Evolutionary conservation across 2,797 vertebrate species (phyloP), one percentile per base, ranked within the genome.

Genomic region (Paramormyrops hopkinsi): DNA sequence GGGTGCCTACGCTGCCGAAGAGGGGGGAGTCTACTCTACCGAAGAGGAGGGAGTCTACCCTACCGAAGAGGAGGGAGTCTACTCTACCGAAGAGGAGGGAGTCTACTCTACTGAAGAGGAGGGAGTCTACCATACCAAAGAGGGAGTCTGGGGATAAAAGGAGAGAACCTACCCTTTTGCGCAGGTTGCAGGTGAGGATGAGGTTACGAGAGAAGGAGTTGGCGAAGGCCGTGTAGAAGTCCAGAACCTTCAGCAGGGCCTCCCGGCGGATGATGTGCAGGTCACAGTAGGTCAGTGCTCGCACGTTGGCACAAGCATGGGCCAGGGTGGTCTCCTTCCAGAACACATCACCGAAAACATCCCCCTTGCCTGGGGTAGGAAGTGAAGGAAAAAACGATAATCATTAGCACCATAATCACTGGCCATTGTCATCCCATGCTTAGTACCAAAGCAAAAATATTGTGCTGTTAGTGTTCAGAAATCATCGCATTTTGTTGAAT

Each of bases 151-250:
- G 22, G 1, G 51, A 79, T 44, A 51, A 59, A 22, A 29, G 41
- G 88, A 54, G 62, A 0, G 0, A 0, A 12, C 96, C 95, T 97
- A 99, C 98, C 97, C 98, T 90, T 92, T 99, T 99, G 93, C 98
- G 97, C 88, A 99, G 94, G 92, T 99, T 99, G 96, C 97, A 99
- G 92, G 98, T 99, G 93, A 99, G 97, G 0, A 98, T 96, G 91
- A 99, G 98, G 92, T 99, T 99, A 91, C 98, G 96, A 0, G 98
- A 98, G 95, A 99, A 99, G 0, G 98, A 99, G 94, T 98, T 98
- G 87, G 98, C 98, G 90, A 99, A 99, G 19, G 97, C 97, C 0
- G 97, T 98, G 89, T 99, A 99, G 14, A 99, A 99, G 93, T 99
- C 97, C 93, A 99, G 91, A 62, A 99, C 98, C 92, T 99, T 99